phyloP scores from a whole-genome alignment of 2,113 vertebrate genomes.

The Hyperoodon ampullatus region DNA sequence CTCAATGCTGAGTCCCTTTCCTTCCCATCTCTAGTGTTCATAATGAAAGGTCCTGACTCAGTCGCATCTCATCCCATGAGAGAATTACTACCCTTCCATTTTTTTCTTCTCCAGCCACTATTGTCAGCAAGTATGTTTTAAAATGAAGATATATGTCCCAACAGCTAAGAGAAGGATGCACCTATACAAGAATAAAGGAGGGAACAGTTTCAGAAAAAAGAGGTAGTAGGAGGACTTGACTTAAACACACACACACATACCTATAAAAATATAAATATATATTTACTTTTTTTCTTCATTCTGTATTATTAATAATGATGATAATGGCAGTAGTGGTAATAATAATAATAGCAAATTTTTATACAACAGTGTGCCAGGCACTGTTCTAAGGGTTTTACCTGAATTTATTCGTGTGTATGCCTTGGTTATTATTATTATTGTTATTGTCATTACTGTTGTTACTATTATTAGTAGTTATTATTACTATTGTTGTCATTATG shows the following conservation, averaged over 20 bases:
- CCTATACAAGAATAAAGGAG: background rate
- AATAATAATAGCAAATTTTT: background rate
- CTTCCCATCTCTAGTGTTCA: background rate
- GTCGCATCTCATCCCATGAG: background rate
- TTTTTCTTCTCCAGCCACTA: background rate
- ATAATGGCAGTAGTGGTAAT: background rate
- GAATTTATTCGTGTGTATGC: background rate
- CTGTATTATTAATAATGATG: background rate
- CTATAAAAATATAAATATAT: background rate
- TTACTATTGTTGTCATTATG: background rate
- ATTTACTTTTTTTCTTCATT: background rate
- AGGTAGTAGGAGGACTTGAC: background rate
- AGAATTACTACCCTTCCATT: rapidly evolving
- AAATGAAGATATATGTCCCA: background rate
- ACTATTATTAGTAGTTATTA: background rate
- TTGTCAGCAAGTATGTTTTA: background rate
- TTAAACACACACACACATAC: background rate
- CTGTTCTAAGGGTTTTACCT: background rate
- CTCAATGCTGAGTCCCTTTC: background rate
- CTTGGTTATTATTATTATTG: background rate
- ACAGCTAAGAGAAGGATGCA: background rate
- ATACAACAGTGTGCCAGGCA: background rate
- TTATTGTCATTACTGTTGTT: background rate
- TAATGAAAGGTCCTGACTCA: background rate
- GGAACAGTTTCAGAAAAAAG: background rate